A percentile compares a stretch with the other conserved stretches of the same genome.
Evolutionary conservation across 1,140 invertebrate genomes (phyloP).

Genomic region (Ptiloglossa arizonensis): DNA sequence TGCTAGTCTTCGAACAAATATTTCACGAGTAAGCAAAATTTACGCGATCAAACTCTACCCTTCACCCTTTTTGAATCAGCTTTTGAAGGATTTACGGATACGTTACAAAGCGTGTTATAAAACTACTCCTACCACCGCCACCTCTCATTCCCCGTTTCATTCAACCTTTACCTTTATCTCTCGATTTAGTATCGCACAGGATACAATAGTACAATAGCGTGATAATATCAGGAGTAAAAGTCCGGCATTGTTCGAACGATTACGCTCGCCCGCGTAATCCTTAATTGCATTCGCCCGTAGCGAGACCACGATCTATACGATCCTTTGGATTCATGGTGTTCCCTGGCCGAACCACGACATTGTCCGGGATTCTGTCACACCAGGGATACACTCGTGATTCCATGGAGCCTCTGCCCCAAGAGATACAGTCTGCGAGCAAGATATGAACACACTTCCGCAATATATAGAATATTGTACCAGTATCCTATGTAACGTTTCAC

Average conservation of each 20-base stretch:
- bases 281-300: constrained; percentile 73
- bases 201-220: constrained; percentile 66
- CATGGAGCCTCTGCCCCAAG: background rate
- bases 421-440: background rate
- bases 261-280: constrained; percentile 75
- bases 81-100: constrained; percentile 8
- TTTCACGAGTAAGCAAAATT: background rate
- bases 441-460: background rate
- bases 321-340: constrained; percentile 19
- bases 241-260: constrained; percentile 76
- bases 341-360: constrained; percentile 28
- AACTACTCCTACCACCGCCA: constrained; percentile 18
- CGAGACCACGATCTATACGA: constrained; percentile 25
- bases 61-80: background rate
- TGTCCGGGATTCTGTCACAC: constrained; percentile 24
- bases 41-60: background rate
- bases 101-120: constrained; percentile 5
- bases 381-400: background rate
- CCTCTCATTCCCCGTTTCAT: background rate
- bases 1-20: background rate
- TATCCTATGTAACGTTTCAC: too few species aligned
- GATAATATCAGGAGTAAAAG: constrained; percentile 74
- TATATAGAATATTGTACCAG: background rate
- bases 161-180: constrained; percentile 49
- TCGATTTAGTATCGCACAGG: constrained; percentile 57